Conservation (phyloP, 2,113 vertebrate species). For the Podilymbus podiceps region DNA sequence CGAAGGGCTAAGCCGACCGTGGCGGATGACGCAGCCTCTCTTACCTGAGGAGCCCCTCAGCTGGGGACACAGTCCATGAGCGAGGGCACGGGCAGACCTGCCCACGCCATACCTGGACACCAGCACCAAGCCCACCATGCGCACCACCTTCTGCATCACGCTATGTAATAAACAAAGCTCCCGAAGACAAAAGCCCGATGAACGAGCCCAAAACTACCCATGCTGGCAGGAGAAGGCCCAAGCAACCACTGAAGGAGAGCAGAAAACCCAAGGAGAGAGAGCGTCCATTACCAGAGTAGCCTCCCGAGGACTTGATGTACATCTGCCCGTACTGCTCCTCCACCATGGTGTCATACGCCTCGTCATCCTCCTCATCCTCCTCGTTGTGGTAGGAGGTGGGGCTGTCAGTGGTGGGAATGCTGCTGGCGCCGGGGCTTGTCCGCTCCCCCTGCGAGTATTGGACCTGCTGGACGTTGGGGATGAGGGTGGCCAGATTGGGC, state of each 20-base stretch:
- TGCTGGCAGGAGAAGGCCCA: rapidly evolving
- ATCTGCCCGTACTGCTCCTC: slow-evolving; percentile 91
- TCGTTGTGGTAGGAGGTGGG: slow-evolving; percentile 98
- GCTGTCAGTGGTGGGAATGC: slow-evolving; percentile 95
- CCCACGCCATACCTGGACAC: not conserved
- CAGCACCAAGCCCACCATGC: rapidly evolving
- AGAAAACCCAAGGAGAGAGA: not conserved
- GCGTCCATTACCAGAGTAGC: slow-evolving; percentile 81
- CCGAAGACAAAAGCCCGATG: rapidly evolving
- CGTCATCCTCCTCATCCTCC: slow-evolving; percentile 95
- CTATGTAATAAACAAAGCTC: rapidly evolving
- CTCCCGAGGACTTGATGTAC: slow-evolving; percentile 85
- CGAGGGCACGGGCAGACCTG: rapidly evolving
- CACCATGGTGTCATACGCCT: slow-evolving; percentile 89
- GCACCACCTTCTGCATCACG: rapidly evolving
- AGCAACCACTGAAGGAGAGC: not conserved
- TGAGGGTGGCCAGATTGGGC: slow-evolving; percentile 76
- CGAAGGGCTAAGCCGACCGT: rapidly evolving
- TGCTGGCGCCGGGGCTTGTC: slow-evolving; percentile 92
- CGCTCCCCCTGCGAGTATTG: slow-evolving; percentile 78
- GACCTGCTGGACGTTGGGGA: slow-evolving; percentile 75
- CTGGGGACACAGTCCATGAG: not conserved
- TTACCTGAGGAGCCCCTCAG: not conserved
- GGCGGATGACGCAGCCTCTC: not conserved
- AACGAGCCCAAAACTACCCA: not conserved